A percentile compares a stretch with the other conserved stretches of the same genome.
phyloP scores from a whole-genome alignment of 37 sponge, comb jelly and placozoan species.

The Aplysina aerophoba region DNA sequence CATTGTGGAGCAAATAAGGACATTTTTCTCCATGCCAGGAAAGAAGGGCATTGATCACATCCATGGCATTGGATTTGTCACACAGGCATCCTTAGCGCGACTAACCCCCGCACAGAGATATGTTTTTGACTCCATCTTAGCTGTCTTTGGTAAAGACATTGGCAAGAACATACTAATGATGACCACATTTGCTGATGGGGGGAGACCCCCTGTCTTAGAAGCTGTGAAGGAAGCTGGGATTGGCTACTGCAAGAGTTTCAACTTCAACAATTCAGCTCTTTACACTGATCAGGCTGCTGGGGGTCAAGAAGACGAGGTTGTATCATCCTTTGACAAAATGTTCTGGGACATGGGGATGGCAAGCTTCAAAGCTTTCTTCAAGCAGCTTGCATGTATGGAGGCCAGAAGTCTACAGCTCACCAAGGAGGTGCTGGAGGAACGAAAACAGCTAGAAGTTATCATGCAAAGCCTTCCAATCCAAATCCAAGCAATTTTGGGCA shows the following conservation, averaged over 20 bases:
- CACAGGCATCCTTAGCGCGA: slow-evolving; percentile 68
- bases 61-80: slow-evolving; percentile 66
- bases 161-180: slow-evolving; percentile 63
- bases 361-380: slow-evolving; percentile 61
- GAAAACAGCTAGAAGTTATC: slow-evolving; percentile 57
- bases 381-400: neutral
- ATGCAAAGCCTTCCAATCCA: slow-evolving; percentile 50
- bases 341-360: slow-evolving; percentile 78
- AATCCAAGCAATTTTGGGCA: slow-evolving; percentile 41
- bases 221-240: slow-evolving; percentile 61
- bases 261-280: slow-evolving; percentile 79
- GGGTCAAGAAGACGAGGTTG: no score
- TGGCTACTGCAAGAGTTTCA: slow-evolving; percentile 42
- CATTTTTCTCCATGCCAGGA: slow-evolving; percentile 45
- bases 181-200: slow-evolving; percentile 81
- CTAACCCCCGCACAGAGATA: slow-evolving; percentile 67
- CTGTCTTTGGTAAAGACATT: slow-evolving; percentile 50
- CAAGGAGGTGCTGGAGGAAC: slow-evolving; percentile 58
- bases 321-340: no score
- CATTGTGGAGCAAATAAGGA: slow-evolving; percentile 43
- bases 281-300: slow-evolving; percentile 3
- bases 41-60: slow-evolving; percentile 61
- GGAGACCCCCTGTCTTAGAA: slow-evolving; percentile 57
- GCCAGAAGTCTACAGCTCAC: slow-evolving; percentile 58
- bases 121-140: slow-evolving; percentile 69